Base-by-base conservation (phyloP, 92 coral and sea anemone species). In the Actinernus sp. region DNA sequence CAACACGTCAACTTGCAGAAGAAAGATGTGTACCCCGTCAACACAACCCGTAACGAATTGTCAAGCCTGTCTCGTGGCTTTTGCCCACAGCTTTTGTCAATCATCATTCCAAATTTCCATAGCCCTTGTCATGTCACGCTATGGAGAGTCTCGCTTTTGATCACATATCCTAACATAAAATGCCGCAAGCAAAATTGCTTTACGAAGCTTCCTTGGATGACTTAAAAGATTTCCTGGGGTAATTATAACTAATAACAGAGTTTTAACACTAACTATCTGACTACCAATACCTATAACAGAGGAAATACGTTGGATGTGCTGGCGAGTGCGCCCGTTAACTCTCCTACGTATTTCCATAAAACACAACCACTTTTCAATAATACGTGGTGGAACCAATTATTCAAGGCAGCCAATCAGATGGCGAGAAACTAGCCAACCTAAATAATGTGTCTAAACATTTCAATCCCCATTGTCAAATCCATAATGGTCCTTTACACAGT, bases 41-140 rank as follows among this genome's bases (percentile, higher is more conserved):
- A 91, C 99, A 95, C 99, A 95, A 91, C 97, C 81, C 88, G 92
- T 91, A 95, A 95, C 97, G 99, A 88, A 91, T 91, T 91, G 99
- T 91, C 99, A 91, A 83, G 93, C 95, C 80, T 91, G 99, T 91
- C 97, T 95, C 99, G 97, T 95, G 95, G 97, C 99, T 95, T 86
- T 86, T 88, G 97, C 97, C 93, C 96, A 92, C 91, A 92, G 53
- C 88, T 56, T 82, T 92, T 95, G 99, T 95, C 99, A 95, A 95
- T 95, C 99, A 95, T 86, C 73, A 91, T 90, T 95, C 93, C 82
- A 78, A 92, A 89, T 91, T 82, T 87, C 95, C 90, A 91, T 88
- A 86, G 99, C 78, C 80, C 97, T 77, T 95, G 93, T 95, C 97
- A 91, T 65, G 62, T 79, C 85, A 73, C 34, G 40, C 46, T 45